Conservation (phyloP, 2,797 vertebrate genomes). For the Premnoplex brunnescens region DNA sequence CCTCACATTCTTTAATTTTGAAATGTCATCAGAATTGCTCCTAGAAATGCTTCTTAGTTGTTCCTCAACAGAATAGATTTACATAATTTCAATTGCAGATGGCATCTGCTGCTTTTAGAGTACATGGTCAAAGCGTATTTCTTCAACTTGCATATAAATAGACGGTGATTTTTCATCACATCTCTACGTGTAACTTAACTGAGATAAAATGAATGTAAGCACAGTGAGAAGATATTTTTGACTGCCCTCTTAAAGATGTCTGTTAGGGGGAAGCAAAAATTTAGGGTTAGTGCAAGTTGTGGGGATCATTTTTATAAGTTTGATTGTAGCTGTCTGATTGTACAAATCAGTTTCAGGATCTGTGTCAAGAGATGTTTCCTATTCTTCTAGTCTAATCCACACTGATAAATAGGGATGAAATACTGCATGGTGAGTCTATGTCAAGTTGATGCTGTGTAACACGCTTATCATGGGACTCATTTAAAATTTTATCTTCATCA, state of each 20-base stretch:
- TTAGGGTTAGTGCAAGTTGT: not conserved
- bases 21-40: not conserved
- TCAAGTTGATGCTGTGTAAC: not conserved
- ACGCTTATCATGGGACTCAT: not conserved
- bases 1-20: not conserved
- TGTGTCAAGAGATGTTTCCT: not conserved
- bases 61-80: not conserved
- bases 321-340: not conserved
- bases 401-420: not conserved
- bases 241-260: not conserved
- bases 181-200: not conserved
- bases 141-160: slow-evolving; percentile 42
- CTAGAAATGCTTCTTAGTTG: not conserved
- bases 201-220: not conserved
- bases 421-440: not conserved
- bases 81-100: slow-evolving; percentile 17
- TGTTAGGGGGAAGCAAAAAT: not conserved
- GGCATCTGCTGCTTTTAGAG: slow-evolving; percentile 14
- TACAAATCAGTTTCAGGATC: not conserved
- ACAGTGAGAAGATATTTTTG: slow-evolving; percentile 25
- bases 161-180: not conserved
- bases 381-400: not conserved
- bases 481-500: not conserved
- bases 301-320: not conserved
- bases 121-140: not conserved